These are phyloP conservation scores for Lophura nycthemera DNA, from an alignment of 2,113 vertebrate genomes.

Conservation along the genomic window DNA sequence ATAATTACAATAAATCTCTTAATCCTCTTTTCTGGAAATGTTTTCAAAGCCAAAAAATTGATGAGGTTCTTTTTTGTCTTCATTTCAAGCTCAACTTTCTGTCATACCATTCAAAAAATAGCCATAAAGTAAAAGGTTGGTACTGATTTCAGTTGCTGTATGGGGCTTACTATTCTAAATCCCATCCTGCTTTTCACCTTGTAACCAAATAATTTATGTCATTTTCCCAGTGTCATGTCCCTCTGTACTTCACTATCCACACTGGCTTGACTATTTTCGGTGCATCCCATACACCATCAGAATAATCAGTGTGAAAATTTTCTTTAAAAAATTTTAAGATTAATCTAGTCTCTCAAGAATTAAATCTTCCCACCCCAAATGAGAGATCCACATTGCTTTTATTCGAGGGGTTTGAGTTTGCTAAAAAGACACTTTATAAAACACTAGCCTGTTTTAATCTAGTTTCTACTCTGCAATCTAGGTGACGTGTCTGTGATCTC, in stretches of 20 bases:
- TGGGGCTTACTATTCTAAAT: neutral
- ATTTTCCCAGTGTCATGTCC: neutral
- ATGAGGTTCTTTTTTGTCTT: neutral
- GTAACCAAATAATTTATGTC: neutral
- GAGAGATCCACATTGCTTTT: neutral
- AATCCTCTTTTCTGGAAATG: conserved; percentile 1
- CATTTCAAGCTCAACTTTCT: neutral
- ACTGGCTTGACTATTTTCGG: neutral
- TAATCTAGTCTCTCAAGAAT: neutral
- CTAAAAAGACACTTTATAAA: neutral
- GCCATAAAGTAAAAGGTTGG: neutral
- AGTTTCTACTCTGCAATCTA: neutral
- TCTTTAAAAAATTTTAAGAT: neutral
- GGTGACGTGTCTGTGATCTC: neutral
- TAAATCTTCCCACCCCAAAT: neutral
- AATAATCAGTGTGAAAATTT: neutral
- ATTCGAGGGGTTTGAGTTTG: neutral
- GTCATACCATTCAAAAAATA: neutral
- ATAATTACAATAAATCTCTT: conserved; percentile 4
- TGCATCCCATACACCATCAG: neutral
- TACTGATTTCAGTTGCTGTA: neutral
- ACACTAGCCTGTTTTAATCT: neutral
- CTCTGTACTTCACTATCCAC: neutral
- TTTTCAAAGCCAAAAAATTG: conserved; percentile 18
- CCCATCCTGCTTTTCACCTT: accelerated